Conservation (phyloP, 2,888 invertebrate genomes). For the Terebella lapidaria region DNA sequence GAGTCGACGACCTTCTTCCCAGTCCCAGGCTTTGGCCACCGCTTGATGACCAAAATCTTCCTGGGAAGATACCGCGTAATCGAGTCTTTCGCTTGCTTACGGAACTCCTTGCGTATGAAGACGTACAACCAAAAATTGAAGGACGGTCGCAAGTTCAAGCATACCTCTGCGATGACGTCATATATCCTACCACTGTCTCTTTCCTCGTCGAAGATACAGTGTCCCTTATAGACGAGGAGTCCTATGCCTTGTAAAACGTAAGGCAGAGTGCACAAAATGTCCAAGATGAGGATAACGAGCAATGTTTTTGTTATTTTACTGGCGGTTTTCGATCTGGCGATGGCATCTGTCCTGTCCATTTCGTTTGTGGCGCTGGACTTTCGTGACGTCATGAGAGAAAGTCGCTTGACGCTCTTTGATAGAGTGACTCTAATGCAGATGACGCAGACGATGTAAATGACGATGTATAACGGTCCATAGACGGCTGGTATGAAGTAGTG, state of each 20-base stretch:
- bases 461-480: slow-evolving; percentile 9
- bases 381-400: neutral
- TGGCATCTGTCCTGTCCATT: neutral
- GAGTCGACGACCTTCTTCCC: too few relatives aligned
- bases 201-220: slow-evolving; percentile 5
- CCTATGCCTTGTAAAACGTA: slow-evolving; percentile 8
- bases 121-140: slow-evolving; percentile 7
- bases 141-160: slow-evolving; percentile 5
- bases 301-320: slow-evolving; percentile 9
- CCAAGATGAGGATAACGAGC: slow-evolving; percentile 12
- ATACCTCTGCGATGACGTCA: slow-evolving; percentile 15
- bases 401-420: neutral
- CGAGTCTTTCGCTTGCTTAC: too few relatives aligned
- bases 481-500: slow-evolving; percentile 3
- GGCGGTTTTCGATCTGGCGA: neutral
- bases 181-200: neutral
- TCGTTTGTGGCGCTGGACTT: neutral
- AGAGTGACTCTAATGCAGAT: slow-evolving; percentile 6
- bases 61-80: too few relatives aligned
- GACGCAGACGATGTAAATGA: slow-evolving; percentile 12
- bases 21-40: too few relatives aligned
- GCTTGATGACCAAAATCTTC: too few relatives aligned
- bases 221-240: slow-evolving; percentile 4
- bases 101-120: slow-evolving; percentile 2
- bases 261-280: slow-evolving; percentile 15